Base-by-base conservation (phyloP, 2,888 invertebrate species). In the Ophion ellenae region DNA sequence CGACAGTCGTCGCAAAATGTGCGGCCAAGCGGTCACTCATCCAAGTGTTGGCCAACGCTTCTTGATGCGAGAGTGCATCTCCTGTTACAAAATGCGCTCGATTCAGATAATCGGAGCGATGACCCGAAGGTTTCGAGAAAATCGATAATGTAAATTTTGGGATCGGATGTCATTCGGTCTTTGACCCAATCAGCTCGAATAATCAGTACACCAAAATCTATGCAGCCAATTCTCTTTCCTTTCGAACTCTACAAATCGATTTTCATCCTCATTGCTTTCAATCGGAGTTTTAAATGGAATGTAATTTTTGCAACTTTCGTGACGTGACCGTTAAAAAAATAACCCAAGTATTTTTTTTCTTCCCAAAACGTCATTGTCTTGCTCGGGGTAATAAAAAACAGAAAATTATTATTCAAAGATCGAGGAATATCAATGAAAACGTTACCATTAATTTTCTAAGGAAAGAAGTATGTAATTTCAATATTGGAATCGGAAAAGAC, bases 101-200 rank as follows among this genome's bases (percentile, higher is more conserved):
- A 24, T 24, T 24, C 24, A 24, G 24, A 24, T 24, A 24, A 24
- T 24, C 24, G 24, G 24, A 24, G 24, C 24, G 2, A 2, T 24
- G 24, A 24, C 24, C 24, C 24, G 1, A 24, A 24, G 24, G 24
- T 24, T 24, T 24, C 1, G 24, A 1, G 24, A 24, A 24, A 24
- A 24, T 24, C 24, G 24, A 24, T 70, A 47, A 17, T 28, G 28
- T 70, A 17, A 47, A 70, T 47, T 47, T 70, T 47, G 45, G 28
- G 28, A 47, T 47, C 24, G 11, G 47, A 47, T 69, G n/a, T 77
- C 20, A 14, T 40, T 53, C 66, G 69, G 28, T 24, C 28, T 47
- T 17, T 70, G 69, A 70, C 69, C 69, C 24, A 2, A 20, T 17
- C 53, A 14, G 28, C 70, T 70, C 7, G 53, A 70, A 70, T 28